Evolutionary conservation across 2,797 vertebrate genomes (phyloP).

Genomic region (Lithobates sylvaticus): DNA sequence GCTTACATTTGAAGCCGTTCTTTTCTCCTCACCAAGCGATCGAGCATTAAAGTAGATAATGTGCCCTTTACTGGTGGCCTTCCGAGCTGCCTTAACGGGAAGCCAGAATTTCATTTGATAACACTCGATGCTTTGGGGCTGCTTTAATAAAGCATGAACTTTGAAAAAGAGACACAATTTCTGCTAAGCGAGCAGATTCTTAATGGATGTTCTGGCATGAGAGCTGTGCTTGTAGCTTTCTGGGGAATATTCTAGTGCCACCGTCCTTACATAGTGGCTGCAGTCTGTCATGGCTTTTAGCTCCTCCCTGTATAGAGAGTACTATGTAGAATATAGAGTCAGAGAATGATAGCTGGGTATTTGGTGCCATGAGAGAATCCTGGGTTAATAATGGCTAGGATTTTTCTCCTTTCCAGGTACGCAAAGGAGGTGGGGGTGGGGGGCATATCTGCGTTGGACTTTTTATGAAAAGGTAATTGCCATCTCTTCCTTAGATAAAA

Average conservation of each 20-base stretch:
- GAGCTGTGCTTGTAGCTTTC: not conserved
- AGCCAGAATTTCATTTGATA: slow-evolving; percentile 7
- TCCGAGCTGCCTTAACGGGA: not conserved
- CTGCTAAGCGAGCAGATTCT: not conserved
- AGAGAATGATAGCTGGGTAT: too few species aligned
- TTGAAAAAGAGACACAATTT: slow-evolving; percentile 23
- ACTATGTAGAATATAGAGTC: too few species aligned
- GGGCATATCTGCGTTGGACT: too few species aligned
- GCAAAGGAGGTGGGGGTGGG: too few species aligned
- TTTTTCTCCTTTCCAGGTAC: too few species aligned
- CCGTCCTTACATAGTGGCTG: not conserved
- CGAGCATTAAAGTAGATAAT: slow-evolving; percentile 18
- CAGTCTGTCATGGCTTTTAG: not conserved
- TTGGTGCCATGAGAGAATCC: too few species aligned
- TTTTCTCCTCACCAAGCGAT: not conserved
- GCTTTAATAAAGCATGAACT: slow-evolving; percentile 40
- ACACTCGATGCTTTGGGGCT: not conserved
- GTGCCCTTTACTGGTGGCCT: not conserved
- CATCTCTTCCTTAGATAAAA: too few species aligned
- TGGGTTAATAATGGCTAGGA: too few species aligned
- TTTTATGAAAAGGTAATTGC: too few species aligned
- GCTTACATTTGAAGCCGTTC: too few species aligned
- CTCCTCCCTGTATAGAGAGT: not conserved
- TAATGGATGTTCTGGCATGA: slow-evolving; percentile 35
- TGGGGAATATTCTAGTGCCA: not conserved